phyloP scores from a whole-genome alignment of 2,797 vertebrate species.

The Sebastes kiyomatsui region DNA sequence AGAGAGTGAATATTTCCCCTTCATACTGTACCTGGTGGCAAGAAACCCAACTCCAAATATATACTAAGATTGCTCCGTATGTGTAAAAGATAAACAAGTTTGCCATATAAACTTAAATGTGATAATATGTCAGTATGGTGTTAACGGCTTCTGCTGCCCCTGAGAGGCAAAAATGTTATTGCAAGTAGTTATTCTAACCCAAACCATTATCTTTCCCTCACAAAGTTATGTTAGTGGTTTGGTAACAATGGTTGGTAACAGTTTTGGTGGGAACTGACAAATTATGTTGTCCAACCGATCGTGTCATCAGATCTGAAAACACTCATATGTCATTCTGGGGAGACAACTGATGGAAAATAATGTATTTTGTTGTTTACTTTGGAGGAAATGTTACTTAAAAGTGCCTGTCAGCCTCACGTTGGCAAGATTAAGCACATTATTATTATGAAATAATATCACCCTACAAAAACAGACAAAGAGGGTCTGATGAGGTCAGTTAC shows the following conservation, averaged over 20 bases:
- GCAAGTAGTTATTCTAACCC: background rate
- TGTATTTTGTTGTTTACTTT: background rate
- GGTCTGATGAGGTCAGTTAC: slow-evolving; percentile 23
- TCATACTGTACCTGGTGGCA: background rate
- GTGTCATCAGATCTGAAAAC: no score
- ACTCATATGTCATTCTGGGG: background rate
- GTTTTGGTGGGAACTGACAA: background rate
- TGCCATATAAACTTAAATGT: no score
- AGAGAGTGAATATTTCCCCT: background rate
- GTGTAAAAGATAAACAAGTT: background rate
- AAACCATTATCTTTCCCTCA: no score
- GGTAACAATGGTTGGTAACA: no score
- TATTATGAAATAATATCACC: background rate
- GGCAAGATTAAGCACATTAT: background rate
- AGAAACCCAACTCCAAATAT: background rate
- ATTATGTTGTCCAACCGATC: background rate
- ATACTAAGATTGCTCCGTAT: background rate
- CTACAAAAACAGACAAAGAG: background rate
- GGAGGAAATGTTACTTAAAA: background rate
- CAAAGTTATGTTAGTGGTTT: no score
- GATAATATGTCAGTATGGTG: background rate
- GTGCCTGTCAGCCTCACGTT: background rate
- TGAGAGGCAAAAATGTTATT: background rate
- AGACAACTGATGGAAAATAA: background rate
- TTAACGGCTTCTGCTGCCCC: background rate